phyloP scores from a whole-genome alignment of 2,797 vertebrate species.

The Tadarida brasiliensis region DNA sequence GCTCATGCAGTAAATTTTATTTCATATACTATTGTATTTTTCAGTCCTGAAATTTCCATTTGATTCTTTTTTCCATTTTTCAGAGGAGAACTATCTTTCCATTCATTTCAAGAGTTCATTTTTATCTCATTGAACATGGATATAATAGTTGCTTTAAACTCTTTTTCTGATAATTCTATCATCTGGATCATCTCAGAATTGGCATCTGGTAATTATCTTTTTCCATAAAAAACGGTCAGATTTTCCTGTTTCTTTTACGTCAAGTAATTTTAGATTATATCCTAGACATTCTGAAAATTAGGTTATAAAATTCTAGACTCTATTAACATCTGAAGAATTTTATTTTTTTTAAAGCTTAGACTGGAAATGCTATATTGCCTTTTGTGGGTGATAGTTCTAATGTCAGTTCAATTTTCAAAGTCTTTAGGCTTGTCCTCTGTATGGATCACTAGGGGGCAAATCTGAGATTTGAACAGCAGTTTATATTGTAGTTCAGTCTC shows the following conservation, averaged over 20 bases:
- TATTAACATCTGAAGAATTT: not conserved
- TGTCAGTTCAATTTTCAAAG: not conserved
- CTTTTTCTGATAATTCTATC: constrained; percentile 39
- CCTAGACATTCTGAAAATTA: not conserved
- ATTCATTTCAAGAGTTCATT: constrained; percentile 12
- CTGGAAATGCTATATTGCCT: not conserved
- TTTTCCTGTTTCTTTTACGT: constrained; percentile 42
- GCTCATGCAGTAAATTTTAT: not conserved
- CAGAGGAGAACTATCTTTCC: not conserved
- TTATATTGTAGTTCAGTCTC: not conserved
- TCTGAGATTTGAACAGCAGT: not conserved
- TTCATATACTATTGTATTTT: not conserved
- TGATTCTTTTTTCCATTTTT: constrained; percentile 52
- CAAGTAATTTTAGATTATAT: constrained; percentile 21
- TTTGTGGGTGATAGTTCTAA: not conserved
- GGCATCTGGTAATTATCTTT: not conserved
- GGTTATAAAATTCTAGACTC: not conserved
- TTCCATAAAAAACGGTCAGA: constrained; percentile 7
- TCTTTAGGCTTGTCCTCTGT: not conserved
- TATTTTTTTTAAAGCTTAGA: not conserved
- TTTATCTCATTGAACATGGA: not conserved
- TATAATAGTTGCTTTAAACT: not conserved
- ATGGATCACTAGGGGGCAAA: not conserved
- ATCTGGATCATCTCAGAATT: not conserved
- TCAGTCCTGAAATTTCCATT: constrained; percentile 27